Conservation (phyloP, 2,113 vertebrate species). For the Tonatia bakeri region DNA sequence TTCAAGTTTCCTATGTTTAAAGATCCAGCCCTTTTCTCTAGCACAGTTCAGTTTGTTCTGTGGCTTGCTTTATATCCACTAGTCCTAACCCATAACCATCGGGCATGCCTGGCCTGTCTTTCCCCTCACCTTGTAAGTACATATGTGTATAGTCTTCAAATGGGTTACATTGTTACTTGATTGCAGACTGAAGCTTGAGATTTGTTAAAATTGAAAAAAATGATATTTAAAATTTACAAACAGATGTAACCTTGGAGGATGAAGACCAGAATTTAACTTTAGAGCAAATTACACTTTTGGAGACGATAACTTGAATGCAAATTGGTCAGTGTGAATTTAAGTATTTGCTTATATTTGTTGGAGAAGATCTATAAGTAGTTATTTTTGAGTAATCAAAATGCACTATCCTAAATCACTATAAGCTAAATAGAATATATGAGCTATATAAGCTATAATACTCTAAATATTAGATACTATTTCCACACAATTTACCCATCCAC, state of each 20-base stretch:
- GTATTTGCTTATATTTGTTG: not conserved
- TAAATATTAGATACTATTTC: not conserved
- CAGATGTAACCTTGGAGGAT: not conserved
- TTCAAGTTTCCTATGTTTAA: not conserved
- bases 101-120: not conserved
- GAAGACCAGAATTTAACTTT: not conserved
- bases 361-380: not conserved
- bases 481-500: not conserved
- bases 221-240: not conserved
- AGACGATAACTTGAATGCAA: not conserved
- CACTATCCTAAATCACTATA: not conserved
- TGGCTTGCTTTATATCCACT: not conserved
- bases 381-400: not conserved
- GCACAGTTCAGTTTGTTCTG: not conserved
- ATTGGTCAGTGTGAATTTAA: not conserved
- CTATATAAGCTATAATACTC: too few relatives aligned
- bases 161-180: not conserved
- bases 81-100: not conserved
- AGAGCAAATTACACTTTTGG: not conserved
- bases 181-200: not conserved
- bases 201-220: not conserved
- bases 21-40: not conserved
- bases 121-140: not conserved
- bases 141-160: not conserved
- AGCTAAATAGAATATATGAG: too few relatives aligned